Conservation (phyloP, 2,113 vertebrate species). For the Silurus meridionalis region DNA sequence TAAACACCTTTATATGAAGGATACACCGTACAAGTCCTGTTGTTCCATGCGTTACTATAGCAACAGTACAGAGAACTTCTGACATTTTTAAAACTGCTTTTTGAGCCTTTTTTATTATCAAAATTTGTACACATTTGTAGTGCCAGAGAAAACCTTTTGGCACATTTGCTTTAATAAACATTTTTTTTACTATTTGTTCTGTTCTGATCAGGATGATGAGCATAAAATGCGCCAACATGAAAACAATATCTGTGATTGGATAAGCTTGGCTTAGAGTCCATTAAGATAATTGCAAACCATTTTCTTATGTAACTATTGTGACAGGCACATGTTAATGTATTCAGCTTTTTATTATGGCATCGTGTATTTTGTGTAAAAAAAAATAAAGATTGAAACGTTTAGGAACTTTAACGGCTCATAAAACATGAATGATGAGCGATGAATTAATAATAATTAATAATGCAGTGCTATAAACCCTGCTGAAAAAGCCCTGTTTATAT, state of each 20-base stretch:
- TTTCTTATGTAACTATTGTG: neutral
- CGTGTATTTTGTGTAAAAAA: slow-evolving; percentile 15
- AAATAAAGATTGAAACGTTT: neutral
- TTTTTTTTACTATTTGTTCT: neutral
- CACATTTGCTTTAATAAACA: neutral
- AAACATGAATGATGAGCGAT: neutral
- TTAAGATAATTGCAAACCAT: slow-evolving; percentile 14
- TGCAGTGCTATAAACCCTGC: neutral
- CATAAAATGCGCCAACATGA: neutral
- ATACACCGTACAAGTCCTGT: neutral
- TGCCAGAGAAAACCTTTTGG: neutral
- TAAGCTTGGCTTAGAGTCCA: neutral
- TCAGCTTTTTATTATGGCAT: slow-evolving; percentile 2
- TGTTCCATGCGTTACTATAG: neutral
- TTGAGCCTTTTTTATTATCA: no score
- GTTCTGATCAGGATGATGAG: slow-evolving; percentile 41
- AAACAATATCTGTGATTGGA: slow-evolving; percentile 43
- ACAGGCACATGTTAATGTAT: neutral
- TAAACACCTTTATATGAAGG: neutral
- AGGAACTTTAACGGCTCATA: neutral
- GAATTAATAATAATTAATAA: neutral
- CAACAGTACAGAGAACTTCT: neutral
- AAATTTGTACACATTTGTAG: no score
- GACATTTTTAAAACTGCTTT: neutral
- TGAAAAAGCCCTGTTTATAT: no score